Conservation (phyloP, 2,888 invertebrate genomes). For the Microctonus brassicae region DNA sequence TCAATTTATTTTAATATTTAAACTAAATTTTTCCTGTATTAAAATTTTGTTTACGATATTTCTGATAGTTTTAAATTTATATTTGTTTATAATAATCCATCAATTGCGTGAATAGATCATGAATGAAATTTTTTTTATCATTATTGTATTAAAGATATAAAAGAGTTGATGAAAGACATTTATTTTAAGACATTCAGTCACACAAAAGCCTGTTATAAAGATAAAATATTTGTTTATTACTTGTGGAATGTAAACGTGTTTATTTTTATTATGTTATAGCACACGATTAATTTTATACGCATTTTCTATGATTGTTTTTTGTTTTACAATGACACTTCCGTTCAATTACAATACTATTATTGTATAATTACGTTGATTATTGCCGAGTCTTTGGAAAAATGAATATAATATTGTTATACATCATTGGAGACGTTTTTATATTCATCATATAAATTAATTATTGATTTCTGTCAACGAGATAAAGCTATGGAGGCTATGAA, state of each 20-base stretch:
- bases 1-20: neutral
- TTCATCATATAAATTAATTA: neutral
- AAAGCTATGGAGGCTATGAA: neutral
- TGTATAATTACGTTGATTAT: neutral
- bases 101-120: neutral
- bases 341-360: constrained; percentile 2
- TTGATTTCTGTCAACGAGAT: neutral
- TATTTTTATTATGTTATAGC: neutral
- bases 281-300: neutral
- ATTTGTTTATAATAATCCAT: neutral
- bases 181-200: neutral
- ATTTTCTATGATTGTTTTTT: neutral
- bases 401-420: neutral
- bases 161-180: neutral
- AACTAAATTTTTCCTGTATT: no score
- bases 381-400: neutral
- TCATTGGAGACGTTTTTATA: neutral
- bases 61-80: neutral
- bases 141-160: neutral
- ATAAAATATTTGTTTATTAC: neutral
- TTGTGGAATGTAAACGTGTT: neutral
- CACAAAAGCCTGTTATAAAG: neutral
- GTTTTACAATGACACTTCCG: neutral
- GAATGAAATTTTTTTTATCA: neutral
- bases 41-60: neutral